Conservation (phyloP, 2,888 invertebrate genomes). For the Odiellus spinosus region DNA sequence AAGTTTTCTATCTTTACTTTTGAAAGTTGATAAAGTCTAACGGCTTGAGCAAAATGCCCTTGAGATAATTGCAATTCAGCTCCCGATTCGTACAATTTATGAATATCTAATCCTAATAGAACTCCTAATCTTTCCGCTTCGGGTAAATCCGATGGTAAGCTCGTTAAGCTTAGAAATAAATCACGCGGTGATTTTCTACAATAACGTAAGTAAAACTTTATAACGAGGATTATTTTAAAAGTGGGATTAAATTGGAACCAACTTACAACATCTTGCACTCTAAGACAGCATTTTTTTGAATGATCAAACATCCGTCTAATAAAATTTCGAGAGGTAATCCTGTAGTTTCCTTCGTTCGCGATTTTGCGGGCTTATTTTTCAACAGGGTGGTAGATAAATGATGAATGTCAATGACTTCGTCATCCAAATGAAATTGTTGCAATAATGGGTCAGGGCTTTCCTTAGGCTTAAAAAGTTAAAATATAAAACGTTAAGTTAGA, state of each 20-base stretch:
- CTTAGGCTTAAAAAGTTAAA: too few species aligned
- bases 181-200: constrained; percentile 12
- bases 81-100: constrained; percentile 52
- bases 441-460: too few species aligned
- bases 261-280: constrained; percentile 13
- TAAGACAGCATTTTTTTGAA: constrained; percentile 12
- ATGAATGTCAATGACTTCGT: too few species aligned
- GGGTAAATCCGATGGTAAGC: constrained; percentile 11
- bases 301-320: constrained; percentile 11
- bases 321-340: too few species aligned
- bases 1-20: constrained; percentile 36
- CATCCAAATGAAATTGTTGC: too few species aligned
- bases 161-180: constrained; percentile 14
- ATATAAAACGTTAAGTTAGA: too few species aligned
- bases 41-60: constrained; percentile 56
- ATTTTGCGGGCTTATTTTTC: too few species aligned
- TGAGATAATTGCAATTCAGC: constrained; percentile 63
- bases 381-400: too few species aligned
- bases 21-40: constrained; percentile 61
- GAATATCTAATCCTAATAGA: constrained; percentile 40
- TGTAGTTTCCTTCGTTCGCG: too few species aligned
- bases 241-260: not conserved
- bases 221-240: not conserved
- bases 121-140: constrained; percentile 16
- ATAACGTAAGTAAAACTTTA: not conserved